Percentiles rank a stretch among this genome's conserved stretches.
Conservation (phyloP, 1,140 invertebrate species). For the Psix sp. region DNA sequence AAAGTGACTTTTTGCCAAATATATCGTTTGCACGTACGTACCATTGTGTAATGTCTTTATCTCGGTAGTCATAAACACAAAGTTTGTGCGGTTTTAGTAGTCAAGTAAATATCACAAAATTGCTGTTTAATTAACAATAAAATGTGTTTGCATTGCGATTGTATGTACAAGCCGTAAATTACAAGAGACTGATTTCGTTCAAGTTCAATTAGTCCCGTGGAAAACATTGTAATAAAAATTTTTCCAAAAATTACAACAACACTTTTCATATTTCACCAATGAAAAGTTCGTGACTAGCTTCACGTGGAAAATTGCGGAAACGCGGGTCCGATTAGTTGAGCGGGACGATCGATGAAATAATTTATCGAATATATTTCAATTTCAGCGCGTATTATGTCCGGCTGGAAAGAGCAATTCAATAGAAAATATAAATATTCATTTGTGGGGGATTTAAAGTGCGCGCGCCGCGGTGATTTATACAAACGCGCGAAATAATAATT, state of each 20-base stretch:
- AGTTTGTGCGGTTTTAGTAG: neutral
- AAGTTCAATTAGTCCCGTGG: neutral
- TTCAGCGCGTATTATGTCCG: constrained; percentile 74
- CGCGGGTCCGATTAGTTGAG: constrained; percentile 69
- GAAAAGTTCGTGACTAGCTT: constrained; percentile 50
- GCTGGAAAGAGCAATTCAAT: constrained; percentile 76
- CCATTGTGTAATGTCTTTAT: too few species aligned
- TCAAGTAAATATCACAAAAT: constrained; percentile 20
- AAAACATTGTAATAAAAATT: constrained; percentile 15
- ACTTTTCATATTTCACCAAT: constrained; percentile 58
- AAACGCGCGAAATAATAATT: constrained; percentile 77
- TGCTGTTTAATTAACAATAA: constrained; percentile 30
- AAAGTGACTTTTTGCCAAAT: too few species aligned
- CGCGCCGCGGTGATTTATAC: constrained; percentile 69
- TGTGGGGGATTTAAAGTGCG: constrained; percentile 74
- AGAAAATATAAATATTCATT: constrained; percentile 78
- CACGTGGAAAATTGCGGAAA: constrained; percentile 35
- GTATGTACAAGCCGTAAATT: neutral
- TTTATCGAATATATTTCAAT: constrained; percentile 77
- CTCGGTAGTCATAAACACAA: too few species aligned
- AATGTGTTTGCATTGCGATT: constrained; percentile 14
- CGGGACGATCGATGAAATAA: constrained; percentile 74
- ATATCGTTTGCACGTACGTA: too few species aligned
- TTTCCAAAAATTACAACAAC: constrained; percentile 52
- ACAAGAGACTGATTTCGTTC: constrained; percentile 8